Evolutionary conservation across 2,113 vertebrate species (phyloP), one percentile per base, ranked within the genome.

Genomic region (Leiothrix lutea): DNA sequence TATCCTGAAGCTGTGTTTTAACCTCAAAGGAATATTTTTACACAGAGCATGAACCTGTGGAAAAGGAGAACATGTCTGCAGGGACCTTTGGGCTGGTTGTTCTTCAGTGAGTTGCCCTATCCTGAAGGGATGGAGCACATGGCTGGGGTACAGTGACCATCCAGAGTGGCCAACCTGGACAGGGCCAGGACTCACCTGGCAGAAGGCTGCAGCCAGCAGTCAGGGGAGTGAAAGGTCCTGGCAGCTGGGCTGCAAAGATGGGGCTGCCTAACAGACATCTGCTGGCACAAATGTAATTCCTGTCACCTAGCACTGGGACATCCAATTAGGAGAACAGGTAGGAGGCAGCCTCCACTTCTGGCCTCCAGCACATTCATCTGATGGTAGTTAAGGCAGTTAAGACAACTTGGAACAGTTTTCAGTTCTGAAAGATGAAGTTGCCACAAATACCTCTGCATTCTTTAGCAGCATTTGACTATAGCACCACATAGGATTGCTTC

Each of bases 331-430:
- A 67, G 62, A 62, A 92, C 0, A 4, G 26, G 13, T 51, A 17
- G 24, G 24, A 84, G 56, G 19, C 58, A 72, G 9, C 8, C 36
- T 72, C 57, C 9, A 12, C 4, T 8, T 81, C 54, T 66, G 65
- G 8, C 16, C 33, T 67, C 23, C 24, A 57, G 20, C 13, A n/a
- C 1, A 0, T 79, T 62, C 47, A 36, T 33, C 25, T 1, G 3
- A 3, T 0, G 0, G 50, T 6, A 2, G 3, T 57, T 61, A 70
- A 66, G 24, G 40, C n/a, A 74, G 36, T 38, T 38, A 50, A 29
- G 36, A 70, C 51, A 54, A 4, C 33, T 28, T 77, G 56, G 24
- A 66, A 73, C 15, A 57, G 51, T 12, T 44, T 83, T 70, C 42
- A 44, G 23, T 73, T n/a, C 29, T 58, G 73, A n/a, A 54, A 26